A percentile compares a stretch with the other conserved stretches of the same genome.
Conservation (phyloP, 2,113 vertebrate species). For the Seriola aureovittata region DNA sequence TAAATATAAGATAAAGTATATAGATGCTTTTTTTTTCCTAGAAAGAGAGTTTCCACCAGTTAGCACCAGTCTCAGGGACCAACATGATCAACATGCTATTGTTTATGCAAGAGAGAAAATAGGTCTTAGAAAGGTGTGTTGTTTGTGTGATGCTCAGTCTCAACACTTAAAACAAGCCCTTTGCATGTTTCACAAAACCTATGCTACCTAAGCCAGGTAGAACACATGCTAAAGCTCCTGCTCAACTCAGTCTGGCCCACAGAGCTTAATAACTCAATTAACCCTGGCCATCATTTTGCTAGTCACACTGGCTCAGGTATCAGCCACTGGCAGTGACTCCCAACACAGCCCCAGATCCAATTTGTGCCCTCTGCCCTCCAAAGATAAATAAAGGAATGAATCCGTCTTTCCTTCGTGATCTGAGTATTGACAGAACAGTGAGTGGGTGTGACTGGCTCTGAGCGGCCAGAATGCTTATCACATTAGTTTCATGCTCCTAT, state of each 20-base stretch:
- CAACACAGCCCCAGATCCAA: conserved; percentile 63
- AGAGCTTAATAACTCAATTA: conserved; percentile 75
- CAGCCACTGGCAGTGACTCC: conserved; percentile 52
- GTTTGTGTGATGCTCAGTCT: not conserved
- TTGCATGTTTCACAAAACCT: conserved; percentile 19
- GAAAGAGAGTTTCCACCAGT: not conserved
- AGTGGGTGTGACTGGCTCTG: conserved; percentile 60
- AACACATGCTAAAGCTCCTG: conserved; percentile 48
- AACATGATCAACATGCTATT: not conserved
- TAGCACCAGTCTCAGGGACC: not conserved
- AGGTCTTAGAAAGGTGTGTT: not conserved
- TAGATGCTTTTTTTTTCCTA: not conserved
- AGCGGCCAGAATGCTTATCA: conserved; percentile 56
- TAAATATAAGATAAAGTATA: not conserved
- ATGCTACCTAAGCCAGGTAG: not conserved
- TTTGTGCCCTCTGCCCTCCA: conserved; percentile 70
- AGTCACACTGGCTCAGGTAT: conserved; percentile 62
- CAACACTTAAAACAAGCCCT: conserved; percentile 16
- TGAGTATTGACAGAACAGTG: conserved; percentile 65
- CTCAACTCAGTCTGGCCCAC: conserved; percentile 26
- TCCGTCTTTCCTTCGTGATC: conserved; percentile 54
- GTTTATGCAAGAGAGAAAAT: not conserved
- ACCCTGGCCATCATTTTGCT: conserved; percentile 60
- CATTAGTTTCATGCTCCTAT: conserved; percentile 58
- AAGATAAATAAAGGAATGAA: conserved; percentile 73